These are phyloP conservation scores for Heterohyrax brucei DNA, from an alignment of 2,797 vertebrate species.

Conservation along the genomic window DNA sequence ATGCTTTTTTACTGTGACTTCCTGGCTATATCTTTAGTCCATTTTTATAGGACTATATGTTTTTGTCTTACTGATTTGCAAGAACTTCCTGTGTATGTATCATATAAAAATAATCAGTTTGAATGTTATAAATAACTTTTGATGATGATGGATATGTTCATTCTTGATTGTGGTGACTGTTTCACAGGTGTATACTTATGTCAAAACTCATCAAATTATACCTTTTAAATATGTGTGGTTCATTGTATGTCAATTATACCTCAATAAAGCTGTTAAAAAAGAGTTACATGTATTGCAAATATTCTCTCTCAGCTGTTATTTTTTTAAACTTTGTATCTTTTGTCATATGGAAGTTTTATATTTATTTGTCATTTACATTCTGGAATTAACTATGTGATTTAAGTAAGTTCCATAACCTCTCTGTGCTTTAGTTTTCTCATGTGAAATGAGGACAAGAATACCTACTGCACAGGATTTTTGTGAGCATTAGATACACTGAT, in stretches of 20 bases:
- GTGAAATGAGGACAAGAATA: background rate
- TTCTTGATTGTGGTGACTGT: slow-evolving; percentile 80
- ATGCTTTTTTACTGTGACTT: background rate
- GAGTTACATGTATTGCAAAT: slow-evolving; percentile 65
- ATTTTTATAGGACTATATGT: slow-evolving; percentile 33
- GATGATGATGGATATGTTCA: slow-evolving; percentile 73
- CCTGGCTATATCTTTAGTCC: background rate
- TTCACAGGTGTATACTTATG: slow-evolving; percentile 84
- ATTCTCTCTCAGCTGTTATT: slow-evolving; percentile 25
- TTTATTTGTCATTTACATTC: slow-evolving; percentile 18
- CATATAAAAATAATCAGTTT: slow-evolving; percentile 74
- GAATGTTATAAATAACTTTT: slow-evolving; percentile 85
- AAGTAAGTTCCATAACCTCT: background rate
- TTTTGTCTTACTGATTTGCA: slow-evolving; percentile 70
- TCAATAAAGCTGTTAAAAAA: slow-evolving; percentile 67
- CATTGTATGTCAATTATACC: slow-evolving; percentile 84
- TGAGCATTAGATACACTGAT: slow-evolving; percentile 35
- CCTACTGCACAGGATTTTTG: background rate
- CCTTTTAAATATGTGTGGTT: slow-evolving; percentile 79
- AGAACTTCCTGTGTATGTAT: slow-evolving; percentile 78
- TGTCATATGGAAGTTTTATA: slow-evolving; percentile 1
- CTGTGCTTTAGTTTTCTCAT: slow-evolving; percentile 23
- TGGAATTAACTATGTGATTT: slow-evolving; percentile 36
- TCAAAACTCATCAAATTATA: slow-evolving; percentile 85
- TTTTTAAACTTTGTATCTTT: slow-evolving; percentile 47